Percentiles rank a stretch among this genome's conserved stretches.
phyloP scores from a whole-genome alignment of 2,888 invertebrate genomes.

The Shargacucullia verbasci region DNA sequence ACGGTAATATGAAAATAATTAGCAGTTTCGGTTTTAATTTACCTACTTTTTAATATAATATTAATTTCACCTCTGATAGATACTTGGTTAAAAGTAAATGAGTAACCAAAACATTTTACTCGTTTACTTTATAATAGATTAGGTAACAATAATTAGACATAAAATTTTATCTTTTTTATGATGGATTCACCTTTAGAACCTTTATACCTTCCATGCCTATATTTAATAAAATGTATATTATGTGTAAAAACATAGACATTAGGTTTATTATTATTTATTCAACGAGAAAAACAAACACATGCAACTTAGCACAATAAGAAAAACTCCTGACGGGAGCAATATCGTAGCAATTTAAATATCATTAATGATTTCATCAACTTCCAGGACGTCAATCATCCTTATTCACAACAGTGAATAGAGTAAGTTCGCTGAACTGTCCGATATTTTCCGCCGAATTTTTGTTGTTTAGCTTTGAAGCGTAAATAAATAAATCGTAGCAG shows the following conservation, averaged over 20 bases:
- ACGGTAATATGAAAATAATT: slow-evolving; percentile 54
- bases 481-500: slow-evolving; percentile 77
- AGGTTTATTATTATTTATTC: too few relatives aligned
- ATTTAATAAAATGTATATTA: too few relatives aligned
- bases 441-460: slow-evolving; percentile 59
- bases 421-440: slow-evolving; percentile 53
- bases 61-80: slow-evolving; percentile 17
- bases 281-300: slow-evolving; percentile 45
- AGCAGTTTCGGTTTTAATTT: slow-evolving; percentile 25
- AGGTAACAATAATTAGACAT: too few relatives aligned
- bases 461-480: slow-evolving; percentile 68
- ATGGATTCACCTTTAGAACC: neutral
- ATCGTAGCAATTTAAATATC: slow-evolving; percentile 63
- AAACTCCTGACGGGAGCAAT: slow-evolving; percentile 13
- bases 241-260: too few relatives aligned
- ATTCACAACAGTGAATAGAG: slow-evolving; percentile 38
- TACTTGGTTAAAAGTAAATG: slow-evolving; percentile 4
- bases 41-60: slow-evolving; percentile 17
- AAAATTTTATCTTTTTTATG: too few relatives aligned
- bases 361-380: slow-evolving; percentile 67
- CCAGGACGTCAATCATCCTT: slow-evolving; percentile 60
- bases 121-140: too few relatives aligned
- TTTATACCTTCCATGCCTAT: too few relatives aligned
- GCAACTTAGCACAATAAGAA: slow-evolving; percentile 37
- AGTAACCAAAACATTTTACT: too few relatives aligned